Conservation (phyloP, 2,113 vertebrate genomes). For the rat (Rattus norvegicus) region DNA sequence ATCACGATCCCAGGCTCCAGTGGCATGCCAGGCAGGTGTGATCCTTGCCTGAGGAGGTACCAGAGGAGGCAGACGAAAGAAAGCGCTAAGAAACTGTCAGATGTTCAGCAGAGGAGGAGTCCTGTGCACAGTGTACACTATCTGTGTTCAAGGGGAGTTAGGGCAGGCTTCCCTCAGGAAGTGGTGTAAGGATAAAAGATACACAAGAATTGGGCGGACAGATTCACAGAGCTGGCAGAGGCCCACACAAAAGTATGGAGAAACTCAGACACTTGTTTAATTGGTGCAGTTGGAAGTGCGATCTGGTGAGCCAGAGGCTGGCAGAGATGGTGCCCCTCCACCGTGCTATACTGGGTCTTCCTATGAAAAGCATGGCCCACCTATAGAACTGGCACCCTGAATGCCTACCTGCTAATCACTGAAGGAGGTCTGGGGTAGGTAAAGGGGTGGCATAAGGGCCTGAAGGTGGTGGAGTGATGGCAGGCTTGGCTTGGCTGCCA, state of each 20-base stretch:
- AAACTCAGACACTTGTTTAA: not conserved
- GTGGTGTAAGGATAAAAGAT: not conserved
- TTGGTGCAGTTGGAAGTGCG: not conserved
- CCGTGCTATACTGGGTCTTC: not conserved
- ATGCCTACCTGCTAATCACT: not conserved
- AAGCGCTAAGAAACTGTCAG: not conserved
- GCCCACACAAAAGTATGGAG: not conserved
- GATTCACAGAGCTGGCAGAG: not conserved
- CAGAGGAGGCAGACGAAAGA: not conserved
- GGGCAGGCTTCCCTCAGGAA: slow-evolving; percentile 9
- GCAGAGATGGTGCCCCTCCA: not conserved
- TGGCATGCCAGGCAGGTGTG: not conserved
- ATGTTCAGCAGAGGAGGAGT: not conserved
- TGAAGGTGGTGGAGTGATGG: not conserved
- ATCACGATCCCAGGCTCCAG: not conserved
- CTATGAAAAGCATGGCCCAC: not conserved
- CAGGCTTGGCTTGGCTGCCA: not conserved
- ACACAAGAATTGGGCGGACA: not conserved
- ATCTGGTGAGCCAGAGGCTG: not conserved
- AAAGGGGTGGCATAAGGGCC: not conserved
- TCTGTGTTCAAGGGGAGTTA: not conserved
- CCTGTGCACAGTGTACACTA: no score
- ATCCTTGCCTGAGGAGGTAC: not conserved
- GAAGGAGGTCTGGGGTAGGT: not conserved
- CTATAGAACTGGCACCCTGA: rapidly evolving